phyloP scores from a whole-genome alignment of 2,888 invertebrate genomes.

The Eurytoma adleriae region DNA sequence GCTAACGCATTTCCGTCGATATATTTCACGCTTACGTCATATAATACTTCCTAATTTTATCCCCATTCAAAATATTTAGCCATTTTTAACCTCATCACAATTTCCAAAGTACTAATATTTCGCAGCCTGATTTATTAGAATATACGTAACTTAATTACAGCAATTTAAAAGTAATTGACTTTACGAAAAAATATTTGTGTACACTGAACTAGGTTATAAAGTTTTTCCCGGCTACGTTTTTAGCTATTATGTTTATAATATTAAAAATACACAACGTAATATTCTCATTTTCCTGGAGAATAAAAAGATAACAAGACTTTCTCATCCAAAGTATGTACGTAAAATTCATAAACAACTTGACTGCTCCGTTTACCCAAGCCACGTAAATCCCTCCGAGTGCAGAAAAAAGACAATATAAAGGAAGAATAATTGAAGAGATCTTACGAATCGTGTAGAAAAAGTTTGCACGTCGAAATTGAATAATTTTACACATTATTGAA shows the following conservation, averaged over 20 bases:
- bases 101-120: too few relatives aligned
- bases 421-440: neutral
- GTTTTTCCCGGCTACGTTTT: neutral
- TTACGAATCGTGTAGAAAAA: neutral
- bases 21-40: too few relatives aligned
- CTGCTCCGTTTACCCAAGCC: neutral
- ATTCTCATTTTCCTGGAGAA: neutral
- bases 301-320: slow-evolving; percentile 16
- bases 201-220: too few relatives aligned
- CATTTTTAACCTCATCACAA: too few relatives aligned
- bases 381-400: neutral
- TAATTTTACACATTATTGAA: slow-evolving; percentile 10
- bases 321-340: slow-evolving; percentile 9
- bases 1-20: too few relatives aligned
- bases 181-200: too few relatives aligned
- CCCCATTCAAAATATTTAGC: too few relatives aligned
- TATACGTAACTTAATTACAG: too few relatives aligned
- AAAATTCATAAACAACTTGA: slow-evolving; percentile 16
- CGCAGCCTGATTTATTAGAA: too few relatives aligned
- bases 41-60: too few relatives aligned
- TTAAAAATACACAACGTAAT: neutral
- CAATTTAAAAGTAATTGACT: too few relatives aligned
- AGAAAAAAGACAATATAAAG: neutral
- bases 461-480: slow-evolving; percentile 6
- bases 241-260: neutral